Evolutionary conservation across 1,140 invertebrate species (phyloP).

Genomic region (Tachypleus tridentatus): DNA sequence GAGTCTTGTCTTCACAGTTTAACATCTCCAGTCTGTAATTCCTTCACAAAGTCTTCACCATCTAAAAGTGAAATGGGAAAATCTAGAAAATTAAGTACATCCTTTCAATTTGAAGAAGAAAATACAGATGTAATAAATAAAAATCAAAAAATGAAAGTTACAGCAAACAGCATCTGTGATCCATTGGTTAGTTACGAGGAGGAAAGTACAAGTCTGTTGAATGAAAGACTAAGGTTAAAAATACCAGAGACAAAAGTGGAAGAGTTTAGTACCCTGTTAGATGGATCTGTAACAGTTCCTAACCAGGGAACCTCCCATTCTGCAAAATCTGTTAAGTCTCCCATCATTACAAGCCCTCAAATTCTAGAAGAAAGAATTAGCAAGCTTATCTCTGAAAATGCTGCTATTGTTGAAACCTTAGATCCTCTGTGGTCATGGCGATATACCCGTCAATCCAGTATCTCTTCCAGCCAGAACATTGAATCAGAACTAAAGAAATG

Average conservation of each 20-base stretch:
- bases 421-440: slow-evolving; percentile 44
- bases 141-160: neutral
- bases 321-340: slow-evolving; percentile 8
- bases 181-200: neutral
- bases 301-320: slow-evolving; percentile 3
- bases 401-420: slow-evolving; percentile 67
- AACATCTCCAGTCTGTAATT: slow-evolving; percentile 3
- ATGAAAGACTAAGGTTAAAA: slow-evolving; percentile 13
- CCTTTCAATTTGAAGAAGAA: neutral
- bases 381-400: slow-evolving; percentile 71
- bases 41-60: neutral
- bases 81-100: neutral
- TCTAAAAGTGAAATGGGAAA: slow-evolving; percentile 3
- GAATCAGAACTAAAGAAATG: slow-evolving; percentile 16
- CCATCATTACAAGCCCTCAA: slow-evolving; percentile 19
- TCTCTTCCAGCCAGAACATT: neutral
- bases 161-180: neutral
- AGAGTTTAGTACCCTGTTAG: neutral
- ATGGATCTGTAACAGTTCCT: slow-evolving; percentile 10
- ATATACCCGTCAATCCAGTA: slow-evolving; percentile 30
- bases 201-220: neutral
- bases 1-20: slow-evolving; percentile 10
- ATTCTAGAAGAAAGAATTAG: slow-evolving; percentile 61
- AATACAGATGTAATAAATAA: neutral
- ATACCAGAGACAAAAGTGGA: too few species aligned